Base-by-base conservation (phyloP, 2,888 invertebrate genomes). In the Synanthedon andrenaeformis region DNA sequence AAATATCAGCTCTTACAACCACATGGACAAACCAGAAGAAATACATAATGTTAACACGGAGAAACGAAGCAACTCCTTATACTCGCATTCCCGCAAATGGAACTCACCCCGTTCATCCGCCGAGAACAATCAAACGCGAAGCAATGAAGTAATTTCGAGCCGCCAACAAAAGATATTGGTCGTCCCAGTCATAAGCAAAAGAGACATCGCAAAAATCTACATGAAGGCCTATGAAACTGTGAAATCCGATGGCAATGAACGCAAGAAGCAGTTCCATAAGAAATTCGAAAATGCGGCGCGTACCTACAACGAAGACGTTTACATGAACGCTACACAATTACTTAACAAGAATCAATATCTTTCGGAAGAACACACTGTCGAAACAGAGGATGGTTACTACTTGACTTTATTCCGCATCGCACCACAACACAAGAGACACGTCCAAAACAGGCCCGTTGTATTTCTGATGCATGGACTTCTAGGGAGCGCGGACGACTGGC, bases 201-300 rank as follows among this genome's bases (percentile, higher is more conserved):
- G 74, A 51, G 77, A 79, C 45, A 74, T 80, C 54, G 71, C 75
- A 55, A 69, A 64, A 12, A 79, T 84, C 56, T 82, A 76, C 66
- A 58, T 62, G 14, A 77, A 77, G 11, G 84, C 86, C 17, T 72
- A 74, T 58, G 66, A 70, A 13, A 69, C 75, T 41, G 74, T 77
- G 72, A 74, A 69, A 57, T 78, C 75, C 57, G 64, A 78, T 56
- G 66, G 59, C 55, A 65, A 69, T 5, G 75, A 78, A 42, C 71
- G 77, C 41, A 79, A 79, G 63, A 62, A 62, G 8, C 68, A 61
- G 51, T 73, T 76, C 64, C 80, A 84, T 59, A 58, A 74, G 14
- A 62, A 64, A 12, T 72, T 69, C 57, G 57, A 66, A 54, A 57
- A 62, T 10, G 67, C 69, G 23, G n/a, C n/a, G n/a, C n/a, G n/a